Conservation (phyloP, 2,113 vertebrate genomes). For the Pungitius pungitius region DNA sequence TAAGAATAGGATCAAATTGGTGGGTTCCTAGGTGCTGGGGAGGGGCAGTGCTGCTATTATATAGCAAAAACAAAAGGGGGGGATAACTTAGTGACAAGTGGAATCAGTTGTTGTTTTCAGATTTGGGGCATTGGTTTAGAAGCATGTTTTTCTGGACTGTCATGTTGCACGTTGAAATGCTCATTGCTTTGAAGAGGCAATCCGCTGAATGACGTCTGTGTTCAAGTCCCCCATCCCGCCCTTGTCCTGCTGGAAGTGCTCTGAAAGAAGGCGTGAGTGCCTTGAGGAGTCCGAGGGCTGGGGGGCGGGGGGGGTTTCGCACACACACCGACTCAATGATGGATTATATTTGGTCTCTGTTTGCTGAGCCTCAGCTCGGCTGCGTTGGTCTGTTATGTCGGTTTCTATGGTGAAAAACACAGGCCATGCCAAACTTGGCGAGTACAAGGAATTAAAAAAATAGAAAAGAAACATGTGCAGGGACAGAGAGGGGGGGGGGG, state of each 20-base stretch:
- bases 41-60: conserved; percentile 7
- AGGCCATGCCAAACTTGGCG: conserved; percentile 78
- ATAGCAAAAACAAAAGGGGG: background rate
- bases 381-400: conserved; percentile 85
- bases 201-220: conserved; percentile 53
- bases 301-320: conserved; percentile 32
- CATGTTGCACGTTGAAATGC: conserved; percentile 30
- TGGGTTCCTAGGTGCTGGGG: conserved; percentile 16
- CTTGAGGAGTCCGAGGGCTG: conserved; percentile 15
- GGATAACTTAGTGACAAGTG: background rate
- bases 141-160: conserved; percentile 5
- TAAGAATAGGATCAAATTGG: conserved; percentile 53
- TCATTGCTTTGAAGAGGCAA: conserved; percentile 22
- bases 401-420: conserved; percentile 91
- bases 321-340: conserved; percentile 66
- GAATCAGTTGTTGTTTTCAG: background rate
- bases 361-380: conserved; percentile 84
- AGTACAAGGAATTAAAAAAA: conserved; percentile 72
- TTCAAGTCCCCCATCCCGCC: conserved; percentile 35
- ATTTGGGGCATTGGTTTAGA: conserved; percentile 21
- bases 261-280: conserved; percentile 51
- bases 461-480: conserved; percentile 47
- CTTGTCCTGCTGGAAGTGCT: conserved; percentile 45
- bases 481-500: conserved; percentile 6
- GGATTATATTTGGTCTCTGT: conserved; percentile 80